A percentile compares a stretch with the other conserved stretches of the same genome.
Evolutionary conservation across 2,888 invertebrate genomes (phyloP).

Genomic region (Trachelus troglodyta): DNA sequence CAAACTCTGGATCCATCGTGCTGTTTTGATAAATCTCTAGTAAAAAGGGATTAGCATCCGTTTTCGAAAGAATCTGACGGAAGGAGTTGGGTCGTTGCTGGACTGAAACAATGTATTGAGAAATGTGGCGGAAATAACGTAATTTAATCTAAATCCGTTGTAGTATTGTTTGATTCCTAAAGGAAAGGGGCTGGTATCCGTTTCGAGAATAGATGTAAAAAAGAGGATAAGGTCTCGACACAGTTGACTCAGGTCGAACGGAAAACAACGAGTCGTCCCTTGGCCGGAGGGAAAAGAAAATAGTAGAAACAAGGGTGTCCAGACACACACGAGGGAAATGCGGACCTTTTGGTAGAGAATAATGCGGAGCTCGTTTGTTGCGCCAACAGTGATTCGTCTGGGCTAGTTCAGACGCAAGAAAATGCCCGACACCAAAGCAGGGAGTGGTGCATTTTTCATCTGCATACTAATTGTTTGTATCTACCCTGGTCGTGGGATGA

Average conservation of each 20-base stretch:
- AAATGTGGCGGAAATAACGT: neutral
- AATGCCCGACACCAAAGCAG: conserved; percentile 34
- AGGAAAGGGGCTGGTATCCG: neutral
- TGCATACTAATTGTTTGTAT: conserved; percentile 40
- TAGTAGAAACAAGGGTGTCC: neutral
- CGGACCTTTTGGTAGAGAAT: conserved; percentile 42
- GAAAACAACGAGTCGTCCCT: neutral
- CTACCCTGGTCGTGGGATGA: too few species aligned
- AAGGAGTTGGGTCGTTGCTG: neutral
- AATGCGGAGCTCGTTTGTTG: conserved; percentile 53
- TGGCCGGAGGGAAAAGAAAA: neutral
- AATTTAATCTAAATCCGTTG: neutral
- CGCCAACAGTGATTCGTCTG: conserved; percentile 56
- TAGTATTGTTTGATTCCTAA: neutral
- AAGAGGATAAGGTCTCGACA: neutral
- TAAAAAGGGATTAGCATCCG: neutral
- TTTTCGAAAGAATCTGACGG: neutral
- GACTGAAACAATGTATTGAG: neutral
- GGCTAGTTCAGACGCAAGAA: conserved; percentile 44
- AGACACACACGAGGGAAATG: conserved; percentile 34
- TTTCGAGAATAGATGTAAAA: neutral
- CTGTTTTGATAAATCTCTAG: neutral
- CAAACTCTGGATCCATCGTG: neutral
- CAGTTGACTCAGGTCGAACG: neutral
- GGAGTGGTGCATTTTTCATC: conserved; percentile 50